Conservation (phyloP, 2,888 invertebrate genomes). For the Nephrocerus scutellatus region DNA sequence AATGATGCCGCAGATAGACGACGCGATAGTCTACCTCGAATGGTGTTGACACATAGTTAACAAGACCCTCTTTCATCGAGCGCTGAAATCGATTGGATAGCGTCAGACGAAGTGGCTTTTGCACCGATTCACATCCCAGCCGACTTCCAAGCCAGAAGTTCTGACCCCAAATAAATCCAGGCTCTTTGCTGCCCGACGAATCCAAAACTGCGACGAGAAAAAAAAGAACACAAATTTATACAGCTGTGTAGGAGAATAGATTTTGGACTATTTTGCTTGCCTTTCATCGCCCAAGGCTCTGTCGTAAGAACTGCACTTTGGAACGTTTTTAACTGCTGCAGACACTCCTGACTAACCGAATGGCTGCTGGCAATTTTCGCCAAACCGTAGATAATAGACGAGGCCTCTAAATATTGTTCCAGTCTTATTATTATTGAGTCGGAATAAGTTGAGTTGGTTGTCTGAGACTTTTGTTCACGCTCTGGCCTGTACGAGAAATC, state of each 20-base stretch:
- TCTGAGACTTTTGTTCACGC: no score
- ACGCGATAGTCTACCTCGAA: slow-evolving; percentile 47
- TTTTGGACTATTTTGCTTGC: slow-evolving; percentile 44
- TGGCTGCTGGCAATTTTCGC: slow-evolving; percentile 38
- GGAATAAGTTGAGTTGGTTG: no score
- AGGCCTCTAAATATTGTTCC: slow-evolving; percentile 37
- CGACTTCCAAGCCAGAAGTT: slow-evolving; percentile 56
- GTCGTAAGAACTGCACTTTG: slow-evolving; percentile 45
- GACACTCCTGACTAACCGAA: slow-evolving; percentile 39
- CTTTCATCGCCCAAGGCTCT: slow-evolving; percentile 51
- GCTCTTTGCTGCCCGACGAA: slow-evolving; percentile 51
- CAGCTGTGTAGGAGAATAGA: no score
- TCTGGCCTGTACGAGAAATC: no score
- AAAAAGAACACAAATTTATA: neutral
- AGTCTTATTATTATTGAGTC: no score
- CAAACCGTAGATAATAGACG: slow-evolving; percentile 45
- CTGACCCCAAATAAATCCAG: slow-evolving; percentile 55
- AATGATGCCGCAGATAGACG: slow-evolving; percentile 45
- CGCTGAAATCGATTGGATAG: slow-evolving; percentile 42
- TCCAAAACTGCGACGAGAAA: slow-evolving; percentile 50
- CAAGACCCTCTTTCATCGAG: slow-evolving; percentile 43
- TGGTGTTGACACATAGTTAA: slow-evolving; percentile 41
- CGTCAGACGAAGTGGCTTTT: slow-evolving; percentile 40
- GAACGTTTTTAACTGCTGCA: slow-evolving; percentile 44
- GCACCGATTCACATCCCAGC: slow-evolving; percentile 49